These are phyloP conservation scores for Ifrita kowaldi DNA, from an alignment of 2,113 vertebrate species.

Conservation along the genomic window DNA sequence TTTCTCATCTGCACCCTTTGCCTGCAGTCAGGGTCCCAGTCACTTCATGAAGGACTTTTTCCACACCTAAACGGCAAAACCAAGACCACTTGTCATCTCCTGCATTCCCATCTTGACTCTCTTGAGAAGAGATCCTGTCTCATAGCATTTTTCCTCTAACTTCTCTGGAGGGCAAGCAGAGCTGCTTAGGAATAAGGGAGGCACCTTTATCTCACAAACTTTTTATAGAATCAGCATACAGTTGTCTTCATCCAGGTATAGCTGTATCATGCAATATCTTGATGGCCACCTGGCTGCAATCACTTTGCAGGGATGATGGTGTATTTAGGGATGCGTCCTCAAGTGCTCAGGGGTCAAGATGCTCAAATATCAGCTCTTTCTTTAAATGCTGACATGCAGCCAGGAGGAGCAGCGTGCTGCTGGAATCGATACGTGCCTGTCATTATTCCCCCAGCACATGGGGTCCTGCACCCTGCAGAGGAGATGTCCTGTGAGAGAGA, in stretches of 20 bases:
- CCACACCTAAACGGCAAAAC: background rate
- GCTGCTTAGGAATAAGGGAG: background rate
- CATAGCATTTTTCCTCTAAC: background rate
- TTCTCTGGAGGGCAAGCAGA: background rate
- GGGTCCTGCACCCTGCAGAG: background rate
- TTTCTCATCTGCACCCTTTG: background rate
- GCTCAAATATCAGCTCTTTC: slow-evolving; percentile 17
- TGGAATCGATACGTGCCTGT: background rate
- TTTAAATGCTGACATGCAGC: background rate
- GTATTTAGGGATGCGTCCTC: background rate
- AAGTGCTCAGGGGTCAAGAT: background rate
- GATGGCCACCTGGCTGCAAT: background rate
- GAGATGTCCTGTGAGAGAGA: fast-evolving
- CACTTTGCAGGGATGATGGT: background rate
- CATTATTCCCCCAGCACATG: fast-evolving
- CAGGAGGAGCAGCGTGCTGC: background rate
- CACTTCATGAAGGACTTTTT: background rate
- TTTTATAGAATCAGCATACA: background rate
- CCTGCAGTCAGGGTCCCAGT: fast-evolving
- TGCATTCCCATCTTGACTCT: background rate
- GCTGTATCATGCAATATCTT: slow-evolving; percentile 9
- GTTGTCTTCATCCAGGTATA: background rate
- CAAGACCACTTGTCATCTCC: background rate
- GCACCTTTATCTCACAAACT: background rate
- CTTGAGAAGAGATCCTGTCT: background rate